Percentiles rank a stretch among this genome's conserved stretches.
Evolutionary conservation across 2,888 invertebrate species (phyloP).

Genomic region (Melinaea menophilus): DNA sequence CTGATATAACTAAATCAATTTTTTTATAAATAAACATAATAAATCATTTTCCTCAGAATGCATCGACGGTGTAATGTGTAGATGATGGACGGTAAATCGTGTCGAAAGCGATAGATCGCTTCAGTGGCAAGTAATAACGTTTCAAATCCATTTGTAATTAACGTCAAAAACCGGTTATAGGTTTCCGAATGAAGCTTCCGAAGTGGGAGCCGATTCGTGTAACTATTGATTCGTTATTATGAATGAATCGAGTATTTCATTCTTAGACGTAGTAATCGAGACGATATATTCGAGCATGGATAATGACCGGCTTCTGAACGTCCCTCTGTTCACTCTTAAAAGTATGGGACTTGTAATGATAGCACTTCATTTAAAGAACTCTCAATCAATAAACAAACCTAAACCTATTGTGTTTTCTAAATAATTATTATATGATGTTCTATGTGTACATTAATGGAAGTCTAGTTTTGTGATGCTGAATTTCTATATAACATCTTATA

Average conservation of each 20-base stretch:
- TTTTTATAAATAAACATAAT: constrained; percentile 41
- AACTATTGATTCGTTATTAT: constrained; percentile 67
- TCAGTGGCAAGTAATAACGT: constrained; percentile 71
- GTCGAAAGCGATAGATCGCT: constrained; percentile 58
- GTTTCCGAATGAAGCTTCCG: constrained; percentile 55
- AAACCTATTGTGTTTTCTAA: no score
- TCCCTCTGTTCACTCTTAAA: constrained; percentile 3
- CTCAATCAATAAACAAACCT: no score
- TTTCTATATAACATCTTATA: no score
- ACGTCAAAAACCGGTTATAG: constrained; percentile 63
- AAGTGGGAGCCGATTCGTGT: constrained; percentile 54
- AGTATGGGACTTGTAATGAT: constrained; percentile 1
- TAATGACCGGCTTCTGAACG: constrained; percentile 40
- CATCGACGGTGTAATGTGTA: constrained; percentile 64
- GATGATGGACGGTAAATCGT: constrained; percentile 52
- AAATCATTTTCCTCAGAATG: constrained; percentile 58
- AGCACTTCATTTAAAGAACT: neutral
- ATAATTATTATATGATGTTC: no score
- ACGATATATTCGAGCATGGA: constrained; percentile 51
- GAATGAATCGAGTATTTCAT: constrained; percentile 71
- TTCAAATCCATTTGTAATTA: constrained; percentile 70
- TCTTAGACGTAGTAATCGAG: constrained; percentile 51
- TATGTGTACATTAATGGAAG: no score
- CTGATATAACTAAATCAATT: constrained; percentile 34
- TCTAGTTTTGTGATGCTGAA: no score